Base-by-base conservation (phyloP, 2,113 vertebrate species). In the Pseudopodoces humilis region DNA sequence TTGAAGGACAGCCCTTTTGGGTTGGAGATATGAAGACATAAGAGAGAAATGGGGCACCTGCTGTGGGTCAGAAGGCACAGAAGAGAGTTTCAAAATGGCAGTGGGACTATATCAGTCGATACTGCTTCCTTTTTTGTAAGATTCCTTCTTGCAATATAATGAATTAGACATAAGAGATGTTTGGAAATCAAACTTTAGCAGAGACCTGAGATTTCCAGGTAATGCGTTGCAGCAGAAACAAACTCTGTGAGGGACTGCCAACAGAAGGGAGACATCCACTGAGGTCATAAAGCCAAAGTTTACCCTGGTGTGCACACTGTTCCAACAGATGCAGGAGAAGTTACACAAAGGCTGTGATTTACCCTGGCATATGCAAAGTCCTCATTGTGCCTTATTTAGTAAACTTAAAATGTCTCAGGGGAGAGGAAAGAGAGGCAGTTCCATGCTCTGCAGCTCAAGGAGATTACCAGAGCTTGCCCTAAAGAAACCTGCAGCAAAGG, bases 401-500 rank as follows among this genome's bases (percentile, higher is more conserved):
- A 85, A 88, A 74, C 28, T 39, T 85, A 49, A 85, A 93, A 83
- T 65, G 19, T 91, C 69, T 91, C 75, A 85, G 41, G 81, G n/a
- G 55, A 92, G 31, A 49, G 39, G 69, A 86, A 74, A 78, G 58
- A 55, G 59, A 81, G 64, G 93, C 83, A 96, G 83, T 89, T 86
- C 69, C 64, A 59, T 0, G 0, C 27, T 86, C 74, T 55, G 33
- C 80, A 86, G 56, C 21, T 47, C 68, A 65, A 83, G 77, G 64
- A 81, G 91, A 85, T 94, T 75, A 10, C 47, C 13, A 3, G 31
- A 43, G 11, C 24, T 89, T 68, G 20, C 41, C 21, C 15, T 91
- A 33, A 74, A 90, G 41, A 79, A 91, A 87, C 82, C 39, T 90
- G 41, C 27, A 87, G 58, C 62, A 43, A 67, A 85, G 82, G 11